These are phyloP conservation scores for Sebastes kiyomatsui DNA, from an alignment of 2,797 vertebrate genomes.

Conservation along the genomic window DNA sequence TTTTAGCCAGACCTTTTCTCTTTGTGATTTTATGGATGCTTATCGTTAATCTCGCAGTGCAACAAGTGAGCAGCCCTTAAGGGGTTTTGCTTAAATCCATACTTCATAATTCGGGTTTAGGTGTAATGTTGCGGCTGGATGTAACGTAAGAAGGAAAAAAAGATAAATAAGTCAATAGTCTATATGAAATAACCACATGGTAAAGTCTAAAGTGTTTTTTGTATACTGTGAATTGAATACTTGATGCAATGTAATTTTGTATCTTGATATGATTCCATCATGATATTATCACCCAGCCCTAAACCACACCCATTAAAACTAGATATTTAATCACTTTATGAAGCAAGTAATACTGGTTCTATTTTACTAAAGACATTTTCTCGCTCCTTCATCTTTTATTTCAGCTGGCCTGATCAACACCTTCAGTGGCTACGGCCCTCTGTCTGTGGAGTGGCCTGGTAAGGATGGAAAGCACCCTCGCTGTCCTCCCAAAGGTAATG, in stretches of 20 bases:
- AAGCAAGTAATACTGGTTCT: neutral
- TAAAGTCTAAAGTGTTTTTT: no score
- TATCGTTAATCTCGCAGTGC: neutral
- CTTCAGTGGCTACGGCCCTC: slow-evolving; percentile 95
- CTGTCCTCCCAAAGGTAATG: slow-evolving; percentile 99
- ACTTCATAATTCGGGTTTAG: neutral
- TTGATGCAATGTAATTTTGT: no score
- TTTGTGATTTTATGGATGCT: neutral
- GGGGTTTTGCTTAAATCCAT: neutral
- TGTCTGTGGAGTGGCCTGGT: slow-evolving; percentile 99
- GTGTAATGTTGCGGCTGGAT: no score
- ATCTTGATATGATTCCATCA: no score
- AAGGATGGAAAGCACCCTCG: slow-evolving; percentile 99
- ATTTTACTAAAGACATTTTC: neutral
- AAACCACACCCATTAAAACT: neutral
- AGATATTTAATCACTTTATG: neutral
- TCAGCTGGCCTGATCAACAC: slow-evolving; percentile 95
- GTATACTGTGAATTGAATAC: no score
- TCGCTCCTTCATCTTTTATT: neutral
- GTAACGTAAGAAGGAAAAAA: neutral
- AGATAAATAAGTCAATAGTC: no score
- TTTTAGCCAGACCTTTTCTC: neutral
- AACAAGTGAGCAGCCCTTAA: neutral
- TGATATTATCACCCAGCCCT: no score
- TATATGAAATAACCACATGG: no score